phyloP scores from a whole-genome alignment of 2,797 vertebrate species.

The Hipposideros larvatus region DNA sequence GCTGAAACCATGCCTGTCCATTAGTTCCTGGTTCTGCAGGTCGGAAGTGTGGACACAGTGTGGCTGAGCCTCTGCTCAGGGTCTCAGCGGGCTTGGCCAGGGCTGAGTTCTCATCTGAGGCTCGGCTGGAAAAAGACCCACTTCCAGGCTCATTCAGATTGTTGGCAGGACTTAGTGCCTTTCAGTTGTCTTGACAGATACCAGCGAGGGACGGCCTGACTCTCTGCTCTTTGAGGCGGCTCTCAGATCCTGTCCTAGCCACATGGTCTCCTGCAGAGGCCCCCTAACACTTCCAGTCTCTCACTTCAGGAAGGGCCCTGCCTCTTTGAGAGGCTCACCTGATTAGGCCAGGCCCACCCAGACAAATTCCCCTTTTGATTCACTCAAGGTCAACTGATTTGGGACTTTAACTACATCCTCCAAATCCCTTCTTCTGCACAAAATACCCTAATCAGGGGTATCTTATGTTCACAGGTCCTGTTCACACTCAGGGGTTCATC shows the following conservation, averaged over 20 bases:
- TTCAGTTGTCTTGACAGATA: not conserved
- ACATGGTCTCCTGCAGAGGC: not conserved
- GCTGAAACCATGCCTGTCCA: not conserved
- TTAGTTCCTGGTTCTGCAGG: not conserved
- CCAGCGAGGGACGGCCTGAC: fast-evolving
- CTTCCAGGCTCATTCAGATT: not conserved
- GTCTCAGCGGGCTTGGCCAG: not conserved
- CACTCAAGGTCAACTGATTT: not conserved
- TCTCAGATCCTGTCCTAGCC: not conserved
- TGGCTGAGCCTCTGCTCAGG: not conserved
- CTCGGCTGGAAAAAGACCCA: not conserved
- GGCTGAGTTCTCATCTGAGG: not conserved
- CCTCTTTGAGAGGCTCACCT: not conserved
- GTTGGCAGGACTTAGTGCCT: not conserved
- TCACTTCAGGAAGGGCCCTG: not conserved
- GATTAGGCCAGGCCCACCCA: not conserved
- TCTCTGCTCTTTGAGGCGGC: not conserved
- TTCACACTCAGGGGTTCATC: too few relatives aligned
- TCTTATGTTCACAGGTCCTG: not conserved
- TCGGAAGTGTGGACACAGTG: fast-evolving
- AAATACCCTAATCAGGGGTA: not conserved
- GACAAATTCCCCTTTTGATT: not conserved
- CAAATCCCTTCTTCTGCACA: not conserved
- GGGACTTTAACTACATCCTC: not conserved
- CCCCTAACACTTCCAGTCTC: not conserved